Conservation (phyloP, 2,797 vertebrate genomes). For the Garrulus glandarius region DNA sequence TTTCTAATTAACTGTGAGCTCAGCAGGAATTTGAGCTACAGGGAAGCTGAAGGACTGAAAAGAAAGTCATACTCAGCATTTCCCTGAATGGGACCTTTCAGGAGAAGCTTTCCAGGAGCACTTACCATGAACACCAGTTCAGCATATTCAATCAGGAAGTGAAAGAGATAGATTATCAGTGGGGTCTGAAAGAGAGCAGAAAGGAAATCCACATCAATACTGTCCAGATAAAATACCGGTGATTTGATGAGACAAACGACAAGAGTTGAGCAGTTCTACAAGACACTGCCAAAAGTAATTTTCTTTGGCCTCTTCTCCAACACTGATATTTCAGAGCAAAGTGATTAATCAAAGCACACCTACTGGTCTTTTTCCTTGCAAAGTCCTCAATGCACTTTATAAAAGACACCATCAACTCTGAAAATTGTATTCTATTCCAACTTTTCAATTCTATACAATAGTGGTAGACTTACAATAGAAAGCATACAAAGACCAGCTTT, state of each 20-base stretch:
- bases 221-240: not conserved
- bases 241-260: not conserved
- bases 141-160: constrained; percentile 94
- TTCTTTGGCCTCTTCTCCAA: not conserved
- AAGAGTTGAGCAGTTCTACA: not conserved
- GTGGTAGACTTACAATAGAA: not conserved
- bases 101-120: not conserved
- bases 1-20: not conserved
- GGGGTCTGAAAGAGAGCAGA: constrained; percentile 85
- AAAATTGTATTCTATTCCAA: not conserved
- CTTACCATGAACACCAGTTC: constrained; percentile 97
- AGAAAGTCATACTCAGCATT: not conserved
- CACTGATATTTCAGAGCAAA: not conserved
- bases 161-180: constrained; percentile 94
- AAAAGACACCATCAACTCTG: not conserved
- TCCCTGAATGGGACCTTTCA: not conserved
- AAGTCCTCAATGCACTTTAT: not conserved
- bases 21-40: not conserved
- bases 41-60: not conserved
- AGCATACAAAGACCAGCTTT: not conserved
- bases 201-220: not conserved
- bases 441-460: not conserved
- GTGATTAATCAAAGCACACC: not conserved
- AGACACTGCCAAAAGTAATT: not conserved
- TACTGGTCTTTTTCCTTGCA: not conserved